Evolutionary conservation across 2,113 vertebrate species (phyloP), one percentile per base, ranked within the genome.

Genomic region (Brienomyrus longianalis): DNA sequence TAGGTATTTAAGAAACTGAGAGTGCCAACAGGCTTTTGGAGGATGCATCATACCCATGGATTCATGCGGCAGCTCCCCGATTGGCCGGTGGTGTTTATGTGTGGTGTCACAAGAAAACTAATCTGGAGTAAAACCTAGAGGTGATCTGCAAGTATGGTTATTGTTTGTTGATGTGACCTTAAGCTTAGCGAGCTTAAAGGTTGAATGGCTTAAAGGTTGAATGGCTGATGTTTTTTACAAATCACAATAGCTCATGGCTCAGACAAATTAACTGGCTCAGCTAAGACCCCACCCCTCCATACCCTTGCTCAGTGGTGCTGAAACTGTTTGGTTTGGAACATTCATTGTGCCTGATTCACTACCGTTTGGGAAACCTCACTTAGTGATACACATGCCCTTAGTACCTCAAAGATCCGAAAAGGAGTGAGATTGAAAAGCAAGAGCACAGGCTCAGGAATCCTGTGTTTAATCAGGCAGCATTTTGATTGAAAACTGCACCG

Each of bases 401-500:
- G 50, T 56, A 27, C 13, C 13, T 17, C n/a, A 21, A 19, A 52
- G 85, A 54, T 87, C 27, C 31, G 0, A 52, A 54, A 54, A 87
- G 31, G 4, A 56, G 19, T 56, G 19, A 56, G 54, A 56, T 56
- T 23, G 54, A 56, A 56, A 56, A 56, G 19, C 54, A 56, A 56
- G 54, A 54, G 48, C 48, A 23, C 83, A 27, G 83, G 83, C 47
- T 27, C 19, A n/a, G 21, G 47, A n/a, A 48, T 31, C 83, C 17
- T 86, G 83, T 86, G 83, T 87, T 56, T 56, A 52, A 87, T 52
- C 50, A 87, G 51, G 51, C n/a, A 21, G 51, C 85, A 54, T 87
- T 87, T 87, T 87, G 48, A 56, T 54, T 56, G 48, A 54, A 54
- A 86, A 87, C 56, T 87, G 48, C 19, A 23, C 11, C 2, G 2